Conservation (phyloP, 2,113 vertebrate species). For the Todiramphus chloris region DNA sequence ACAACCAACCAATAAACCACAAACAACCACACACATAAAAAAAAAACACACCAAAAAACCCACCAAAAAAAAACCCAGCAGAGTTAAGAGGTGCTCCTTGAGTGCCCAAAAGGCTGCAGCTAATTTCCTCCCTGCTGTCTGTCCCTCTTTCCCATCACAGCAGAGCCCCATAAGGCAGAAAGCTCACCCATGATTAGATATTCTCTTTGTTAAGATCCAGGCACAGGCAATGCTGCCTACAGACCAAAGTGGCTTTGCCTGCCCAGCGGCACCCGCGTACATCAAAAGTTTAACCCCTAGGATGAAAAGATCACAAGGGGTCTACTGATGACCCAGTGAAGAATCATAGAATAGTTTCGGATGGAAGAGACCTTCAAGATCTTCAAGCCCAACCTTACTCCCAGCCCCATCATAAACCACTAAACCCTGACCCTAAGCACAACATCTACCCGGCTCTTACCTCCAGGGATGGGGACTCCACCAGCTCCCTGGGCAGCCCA, state of each 20-base stretch:
- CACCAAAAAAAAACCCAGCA: not conserved
- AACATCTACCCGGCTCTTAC: no score
- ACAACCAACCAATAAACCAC: no score
- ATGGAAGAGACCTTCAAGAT: no score
- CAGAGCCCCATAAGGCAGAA: not conserved
- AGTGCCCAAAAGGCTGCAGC: not conserved
- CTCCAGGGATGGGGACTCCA: no score
- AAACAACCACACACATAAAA: no score
- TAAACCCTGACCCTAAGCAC: no score
- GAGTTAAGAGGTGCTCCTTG: not conserved
- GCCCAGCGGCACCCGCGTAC: fast-evolving
- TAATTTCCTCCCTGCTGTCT: not conserved
- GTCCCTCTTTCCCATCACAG: not conserved
- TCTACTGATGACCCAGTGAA: fast-evolving
- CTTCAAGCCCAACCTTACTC: no score
- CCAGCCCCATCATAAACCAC: no score
- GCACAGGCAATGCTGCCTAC: not conserved
- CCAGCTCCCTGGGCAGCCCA: no score
- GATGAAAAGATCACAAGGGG: not conserved
- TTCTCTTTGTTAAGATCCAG: not conserved
- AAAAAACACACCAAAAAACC: not conserved
- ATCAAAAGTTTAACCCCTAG: not conserved
- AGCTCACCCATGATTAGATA: not conserved
- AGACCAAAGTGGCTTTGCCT: not conserved
- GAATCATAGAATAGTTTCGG: not conserved